A percentile compares a stretch with the other conserved stretches of the same genome.
phyloP scores from a whole-genome alignment of 2,888 invertebrate genomes.

The Odontomyia ornata region DNA sequence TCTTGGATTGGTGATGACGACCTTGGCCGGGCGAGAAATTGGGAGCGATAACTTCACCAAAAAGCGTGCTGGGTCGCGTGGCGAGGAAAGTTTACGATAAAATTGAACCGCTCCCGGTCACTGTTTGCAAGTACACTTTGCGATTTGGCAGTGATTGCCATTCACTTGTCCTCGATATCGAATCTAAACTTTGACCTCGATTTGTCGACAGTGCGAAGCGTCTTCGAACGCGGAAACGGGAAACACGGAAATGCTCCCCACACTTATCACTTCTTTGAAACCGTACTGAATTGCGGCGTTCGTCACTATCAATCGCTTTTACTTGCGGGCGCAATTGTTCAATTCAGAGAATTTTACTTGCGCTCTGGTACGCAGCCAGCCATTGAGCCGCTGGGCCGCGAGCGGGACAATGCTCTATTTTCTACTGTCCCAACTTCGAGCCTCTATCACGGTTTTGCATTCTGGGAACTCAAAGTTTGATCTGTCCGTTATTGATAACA shows the following conservation, averaged over 20 bases:
- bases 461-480: too few species aligned
- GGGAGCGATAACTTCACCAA: background rate
- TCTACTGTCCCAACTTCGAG: background rate
- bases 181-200: constrained; percentile 24
- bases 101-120: background rate
- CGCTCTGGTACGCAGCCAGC: background rate
- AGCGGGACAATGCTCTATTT: background rate
- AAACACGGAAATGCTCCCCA: constrained; percentile 18
- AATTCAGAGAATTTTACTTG: background rate
- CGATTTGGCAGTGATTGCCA: background rate
- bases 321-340: background rate
- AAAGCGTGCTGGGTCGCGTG: background rate
- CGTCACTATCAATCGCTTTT: constrained; percentile 12
- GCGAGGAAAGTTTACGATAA: background rate
- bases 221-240: constrained; percentile 16
- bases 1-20: background rate
- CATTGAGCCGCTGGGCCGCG: background rate
- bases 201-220: background rate
- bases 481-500: background rate
- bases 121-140: background rate
- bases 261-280: constrained; percentile 17
- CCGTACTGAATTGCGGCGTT: constrained; percentile 4
- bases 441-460: too few species aligned
- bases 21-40: constrained; percentile 11
- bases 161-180: constrained; percentile 1